Evolutionary conservation across 2,797 vertebrate species (phyloP), one percentile per base, ranked within the genome.

Genomic region (Danio tinwini): DNA sequence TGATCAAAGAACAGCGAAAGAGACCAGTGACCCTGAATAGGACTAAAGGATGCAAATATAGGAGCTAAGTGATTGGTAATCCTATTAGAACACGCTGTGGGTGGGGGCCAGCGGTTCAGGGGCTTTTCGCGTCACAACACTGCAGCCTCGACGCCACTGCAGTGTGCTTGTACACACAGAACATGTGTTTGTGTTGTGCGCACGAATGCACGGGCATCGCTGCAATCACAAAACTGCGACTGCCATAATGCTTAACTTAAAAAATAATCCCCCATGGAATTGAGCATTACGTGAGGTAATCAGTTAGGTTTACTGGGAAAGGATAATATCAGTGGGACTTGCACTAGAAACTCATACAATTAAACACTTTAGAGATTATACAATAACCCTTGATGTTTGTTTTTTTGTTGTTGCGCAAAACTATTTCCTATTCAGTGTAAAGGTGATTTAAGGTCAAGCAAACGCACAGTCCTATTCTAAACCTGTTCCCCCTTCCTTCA

Each of bases 141-240:
- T 16, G 13, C 45, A 56, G 19, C 14, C 12, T 29, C 19, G 67
- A 64, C 7, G 61, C 55, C 61, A 52, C 14, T 39, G 61, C 61
- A 53, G n/a, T 58, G 64, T 59, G 71, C 92, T 90, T 93, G 42
- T 68, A 78, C 55, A n/a, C 73, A 52, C 39, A 50, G 88, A 78
- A 94, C 92, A 94, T 93, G 92, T 93, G 93, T 93, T 92, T 93
- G 93, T 91, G 81, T 84, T 83, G 85, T 1, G 82, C 29, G 73
- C 72, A 50, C n/a, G 80, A 59, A 78, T 7, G 63, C n/a, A 44
- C 93, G 89, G 91, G 86, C 88, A 85, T 84, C 89, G 89, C 92
- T 97, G 94, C 96, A 95, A 97, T 96, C 95, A 96, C 90, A 85
- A 85, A 88, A 90, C 71, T 94, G 95, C 95, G 95, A 95, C 95